phyloP scores from a whole-genome alignment of 2,113 vertebrate species.

The Apistogramma diplotaenia region DNA sequence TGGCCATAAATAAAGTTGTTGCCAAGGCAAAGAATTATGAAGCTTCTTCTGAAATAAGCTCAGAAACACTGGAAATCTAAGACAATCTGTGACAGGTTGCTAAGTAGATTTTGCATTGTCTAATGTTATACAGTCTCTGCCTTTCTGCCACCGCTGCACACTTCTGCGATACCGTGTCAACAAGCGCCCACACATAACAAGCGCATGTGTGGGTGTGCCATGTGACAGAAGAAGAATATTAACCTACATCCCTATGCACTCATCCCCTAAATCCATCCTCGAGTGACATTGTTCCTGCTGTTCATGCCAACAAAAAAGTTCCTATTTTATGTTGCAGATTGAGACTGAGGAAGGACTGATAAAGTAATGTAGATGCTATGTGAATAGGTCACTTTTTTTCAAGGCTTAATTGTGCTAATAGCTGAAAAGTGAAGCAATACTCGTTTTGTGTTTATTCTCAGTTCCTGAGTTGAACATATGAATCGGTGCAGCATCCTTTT shows the following conservation, averaged over 20 bases:
- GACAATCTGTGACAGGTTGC: conserved; percentile 3
- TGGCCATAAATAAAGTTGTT: not conserved
- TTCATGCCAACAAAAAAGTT: conserved; percentile 11
- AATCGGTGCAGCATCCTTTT: not conserved
- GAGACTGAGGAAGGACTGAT: not conserved
- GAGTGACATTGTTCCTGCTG: conserved; percentile 17
- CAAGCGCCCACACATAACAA: conserved; percentile 42
- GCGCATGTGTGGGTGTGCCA: conserved; percentile 27
- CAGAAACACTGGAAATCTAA: not conserved
- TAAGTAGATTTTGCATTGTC: conserved; percentile 7
- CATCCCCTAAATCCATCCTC: conserved; percentile 2
- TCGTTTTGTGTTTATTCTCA: not conserved
- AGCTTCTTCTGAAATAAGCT: conserved; percentile 2
- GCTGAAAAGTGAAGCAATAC: not conserved
- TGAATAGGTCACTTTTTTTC: not conserved
- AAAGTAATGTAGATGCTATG: conserved; percentile 4
- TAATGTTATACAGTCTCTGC: conserved; percentile 19
- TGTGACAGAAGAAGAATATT: conserved; percentile 40
- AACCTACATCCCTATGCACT: not conserved
- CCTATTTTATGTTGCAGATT: not conserved
- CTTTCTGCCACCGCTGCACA: not conserved
- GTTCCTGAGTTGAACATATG: conserved; percentile 6
- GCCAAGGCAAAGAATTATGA: conserved; percentile 8
- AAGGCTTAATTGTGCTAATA: not conserved
- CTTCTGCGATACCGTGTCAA: conserved; percentile 39